Conservation (phyloP, 2,888 invertebrate genomes). For the Brassicogethes aeneus region DNA sequence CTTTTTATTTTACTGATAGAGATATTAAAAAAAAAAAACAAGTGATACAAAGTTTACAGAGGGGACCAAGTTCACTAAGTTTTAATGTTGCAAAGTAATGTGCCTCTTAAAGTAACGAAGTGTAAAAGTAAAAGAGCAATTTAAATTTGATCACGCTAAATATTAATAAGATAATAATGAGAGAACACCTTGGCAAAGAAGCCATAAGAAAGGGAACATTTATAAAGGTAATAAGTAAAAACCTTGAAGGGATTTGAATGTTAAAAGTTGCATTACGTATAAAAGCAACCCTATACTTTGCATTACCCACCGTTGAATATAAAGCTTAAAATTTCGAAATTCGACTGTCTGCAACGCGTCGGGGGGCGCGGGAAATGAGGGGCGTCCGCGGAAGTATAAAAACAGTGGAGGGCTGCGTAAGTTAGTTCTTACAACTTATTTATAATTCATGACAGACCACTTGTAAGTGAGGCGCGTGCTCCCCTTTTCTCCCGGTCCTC, state of each 20-base stretch:
- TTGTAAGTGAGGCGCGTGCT: constrained; percentile 25
- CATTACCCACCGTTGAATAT: constrained; percentile 25
- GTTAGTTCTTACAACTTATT: constrained; percentile 43
- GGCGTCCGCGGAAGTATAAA: constrained; percentile 33
- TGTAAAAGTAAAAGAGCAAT: not conserved
- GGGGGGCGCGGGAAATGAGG: constrained; percentile 13
- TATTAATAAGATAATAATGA: not conserved
- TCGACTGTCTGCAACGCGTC: constrained; percentile 16
- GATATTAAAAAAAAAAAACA: no score
- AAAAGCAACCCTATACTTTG: constrained; percentile 11
- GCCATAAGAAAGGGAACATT: constrained; percentile 22
- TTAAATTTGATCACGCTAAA: not conserved
- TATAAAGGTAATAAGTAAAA: constrained; percentile 12
- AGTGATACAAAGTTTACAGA: no score
- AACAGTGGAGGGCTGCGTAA: constrained; percentile 38
- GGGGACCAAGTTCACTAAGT: no score
- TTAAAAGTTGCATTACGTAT: constrained; percentile 10
- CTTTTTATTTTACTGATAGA: no score
- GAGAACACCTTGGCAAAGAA: not conserved
- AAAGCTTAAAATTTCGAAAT: constrained; percentile 38
- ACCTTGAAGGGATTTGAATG: constrained; percentile 14
- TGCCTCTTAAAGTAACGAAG: no score
- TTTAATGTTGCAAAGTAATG: no score
- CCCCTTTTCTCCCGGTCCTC: constrained; percentile 16
- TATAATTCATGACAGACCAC: constrained; percentile 35